Evolutionary conservation across 2,113 vertebrate species (phyloP), one percentile per base, ranked within the genome.

Genomic region (Hippocampus mohnikei): DNA sequence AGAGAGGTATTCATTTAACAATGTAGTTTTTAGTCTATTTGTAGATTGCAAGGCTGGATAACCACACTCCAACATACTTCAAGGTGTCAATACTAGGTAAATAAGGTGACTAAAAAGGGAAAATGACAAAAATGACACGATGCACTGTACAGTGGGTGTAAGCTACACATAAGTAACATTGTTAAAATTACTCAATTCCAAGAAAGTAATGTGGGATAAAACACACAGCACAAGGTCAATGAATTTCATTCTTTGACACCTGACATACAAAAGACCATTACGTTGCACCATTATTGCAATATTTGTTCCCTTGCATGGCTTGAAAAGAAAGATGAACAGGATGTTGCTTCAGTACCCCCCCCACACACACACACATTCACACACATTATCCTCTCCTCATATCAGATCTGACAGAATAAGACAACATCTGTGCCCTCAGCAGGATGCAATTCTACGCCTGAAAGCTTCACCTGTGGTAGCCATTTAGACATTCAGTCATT

Each of bases 381-480:
- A 11, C 20, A 64, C 25, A 67, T 53, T 46, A 48, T 25, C 50
- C 21, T 16, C 12, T 7, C 55, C 37, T 73, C 72, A 70, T 53
- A 72, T 81, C 56, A 75, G 53, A 64, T 41, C 63, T 2, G 61
- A 64, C 37, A 73, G 69, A 78, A 72, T 83, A 78, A 77, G 78
- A 84, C 62, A 33, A 62, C 56, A 74, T 66, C n/a, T 61, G 56
- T 69, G 40, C 70, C 62, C 82, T 81, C 79, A 70, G 84, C 68
- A 69, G 81, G 84, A 64, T 15, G 67, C 60, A 67, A 75, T 74
- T 76, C 66, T 83, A 58, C 70, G 64, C 74, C 73, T 80, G 68
- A 75, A 37, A 46, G 62, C 62, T 64, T 64, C 62, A 64, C 41
- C 63, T 18, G 41, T 20, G 23, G 63, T 72, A 66, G 55, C 64